A percentile compares a stretch with the other conserved stretches of the same genome.
phyloP scores from a whole-genome alignment of 2,888 invertebrate species.

The Osmoderma eremita region DNA sequence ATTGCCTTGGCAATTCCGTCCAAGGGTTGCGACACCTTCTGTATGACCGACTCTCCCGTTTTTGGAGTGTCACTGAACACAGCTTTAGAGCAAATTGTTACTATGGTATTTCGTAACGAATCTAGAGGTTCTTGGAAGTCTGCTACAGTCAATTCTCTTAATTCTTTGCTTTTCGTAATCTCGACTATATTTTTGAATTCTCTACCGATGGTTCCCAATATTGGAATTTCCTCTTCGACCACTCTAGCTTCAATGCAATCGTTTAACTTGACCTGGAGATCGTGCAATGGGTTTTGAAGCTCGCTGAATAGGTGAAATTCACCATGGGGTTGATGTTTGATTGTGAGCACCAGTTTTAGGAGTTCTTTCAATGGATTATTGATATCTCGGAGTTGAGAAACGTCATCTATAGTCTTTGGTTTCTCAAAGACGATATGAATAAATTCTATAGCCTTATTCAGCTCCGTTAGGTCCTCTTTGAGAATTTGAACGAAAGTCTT shows the following conservation, averaged over 20 bases:
- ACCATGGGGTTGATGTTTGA: slow-evolving; percentile 53
- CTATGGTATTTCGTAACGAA: slow-evolving; percentile 58
- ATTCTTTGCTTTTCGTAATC: slow-evolving; percentile 42
- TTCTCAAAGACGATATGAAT: slow-evolving; percentile 52
- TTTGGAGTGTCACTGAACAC: slow-evolving; percentile 52
- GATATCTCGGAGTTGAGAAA: slow-evolving; percentile 53
- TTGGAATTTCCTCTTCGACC: slow-evolving; percentile 52
- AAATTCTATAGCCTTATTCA: slow-evolving; percentile 53
- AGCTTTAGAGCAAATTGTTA: slow-evolving; percentile 58
- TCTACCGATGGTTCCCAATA: slow-evolving; percentile 54
- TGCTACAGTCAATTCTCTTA: slow-evolving; percentile 48
- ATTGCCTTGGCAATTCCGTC: slow-evolving; percentile 59
- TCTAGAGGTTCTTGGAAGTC: slow-evolving; percentile 55
- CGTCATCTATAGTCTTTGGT: slow-evolving; percentile 50
- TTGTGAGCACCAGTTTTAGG: slow-evolving; percentile 54
- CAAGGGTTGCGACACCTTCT: slow-evolving; percentile 56
- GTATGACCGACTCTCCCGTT: slow-evolving; percentile 55
- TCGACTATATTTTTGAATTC: slow-evolving; percentile 52
- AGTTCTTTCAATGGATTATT: slow-evolving; percentile 53
- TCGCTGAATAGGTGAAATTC: slow-evolving; percentile 54
- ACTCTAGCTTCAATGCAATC: slow-evolving; percentile 51
- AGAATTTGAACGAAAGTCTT: slow-evolving; percentile 50
- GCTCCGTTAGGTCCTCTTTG: slow-evolving; percentile 50
- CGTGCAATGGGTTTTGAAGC: slow-evolving; percentile 55
- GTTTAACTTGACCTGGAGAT: slow-evolving; percentile 52